Evolutionary conservation across 2,113 vertebrate genomes (phyloP).

Genomic region (Onychostoma macrolepis): DNA sequence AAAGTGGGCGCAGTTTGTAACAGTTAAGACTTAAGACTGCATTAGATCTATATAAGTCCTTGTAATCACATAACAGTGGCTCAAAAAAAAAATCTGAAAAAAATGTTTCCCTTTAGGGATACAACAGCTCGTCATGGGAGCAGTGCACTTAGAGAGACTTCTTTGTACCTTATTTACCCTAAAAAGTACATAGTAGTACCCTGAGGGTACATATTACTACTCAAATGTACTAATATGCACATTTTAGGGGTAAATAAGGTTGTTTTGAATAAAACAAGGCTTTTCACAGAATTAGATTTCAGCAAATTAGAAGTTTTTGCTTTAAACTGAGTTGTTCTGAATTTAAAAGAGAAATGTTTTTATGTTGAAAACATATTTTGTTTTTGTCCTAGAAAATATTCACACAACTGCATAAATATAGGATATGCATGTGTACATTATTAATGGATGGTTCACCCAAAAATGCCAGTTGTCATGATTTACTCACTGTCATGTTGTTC

Average conservation of each 20-base stretch:
- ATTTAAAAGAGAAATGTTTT: background rate
- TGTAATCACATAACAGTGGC: background rate
- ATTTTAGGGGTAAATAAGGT: background rate
- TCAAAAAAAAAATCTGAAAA: background rate
- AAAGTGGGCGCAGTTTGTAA: conserved; percentile 43
- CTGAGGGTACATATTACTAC: background rate
- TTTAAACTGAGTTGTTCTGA: background rate
- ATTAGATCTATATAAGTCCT: conserved; percentile 33
- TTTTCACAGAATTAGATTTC: background rate
- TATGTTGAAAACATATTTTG: background rate
- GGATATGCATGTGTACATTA: background rate
- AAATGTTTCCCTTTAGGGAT: background rate
- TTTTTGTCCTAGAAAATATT: conserved; percentile 23
- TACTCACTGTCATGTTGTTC: too few relatives aligned
- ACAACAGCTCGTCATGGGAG: background rate
- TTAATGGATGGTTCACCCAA: background rate
- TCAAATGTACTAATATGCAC: background rate
- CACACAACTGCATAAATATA: background rate
- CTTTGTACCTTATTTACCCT: background rate
- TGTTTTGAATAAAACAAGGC: background rate
- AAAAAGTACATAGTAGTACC: background rate
- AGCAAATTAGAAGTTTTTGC: background rate
- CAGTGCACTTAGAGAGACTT: background rate
- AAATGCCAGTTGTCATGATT: background rate
- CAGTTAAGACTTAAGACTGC: conserved; percentile 43